Percentiles rank a stretch among this genome's conserved stretches.
These are phyloP conservation scores for Stenolophus ochropezus DNA, from an alignment of 2,888 invertebrate genomes.

Conservation along the genomic window DNA sequence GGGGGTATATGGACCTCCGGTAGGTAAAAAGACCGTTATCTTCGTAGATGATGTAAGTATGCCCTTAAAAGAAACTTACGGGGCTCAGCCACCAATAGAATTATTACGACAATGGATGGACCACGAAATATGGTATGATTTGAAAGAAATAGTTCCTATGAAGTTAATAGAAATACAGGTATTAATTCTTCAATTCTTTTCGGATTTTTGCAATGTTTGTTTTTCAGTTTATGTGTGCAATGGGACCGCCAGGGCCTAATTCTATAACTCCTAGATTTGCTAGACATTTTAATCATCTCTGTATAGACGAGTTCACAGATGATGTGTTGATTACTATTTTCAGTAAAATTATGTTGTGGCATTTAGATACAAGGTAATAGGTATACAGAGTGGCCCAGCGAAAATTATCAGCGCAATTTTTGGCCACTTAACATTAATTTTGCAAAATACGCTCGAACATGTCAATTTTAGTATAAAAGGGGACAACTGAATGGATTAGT, in stretches of 20 bases:
- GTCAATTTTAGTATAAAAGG: too few relatives aligned
- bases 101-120: conserved; percentile 93
- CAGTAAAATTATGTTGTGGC: conserved; percentile 94
- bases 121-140: conserved; percentile 92
- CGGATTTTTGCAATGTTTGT: too few relatives aligned
- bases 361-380: conserved; percentile 92
- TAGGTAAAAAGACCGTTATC: conserved; percentile 91
- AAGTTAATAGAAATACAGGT: conserved; percentile 91
- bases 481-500: too few relatives aligned
- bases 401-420: too few relatives aligned
- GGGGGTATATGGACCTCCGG: conserved; percentile 94
- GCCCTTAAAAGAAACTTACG: conserved; percentile 92
- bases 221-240: conserved; percentile 89
- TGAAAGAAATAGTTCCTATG: conserved; percentile 85
- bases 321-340: conserved; percentile 89
- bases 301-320: conserved; percentile 93
- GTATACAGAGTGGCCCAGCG: not conserved
- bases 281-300: conserved; percentile 88
- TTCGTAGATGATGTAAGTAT: conserved; percentile 98
- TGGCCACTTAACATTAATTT: too few relatives aligned
- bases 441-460: too few relatives aligned
- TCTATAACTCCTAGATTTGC: conserved; percentile 89
- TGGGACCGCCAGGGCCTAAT: conserved; percentile 89
- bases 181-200: conserved; percentile 51
- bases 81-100: conserved; percentile 96